Base-by-base conservation (phyloP, 2,113 vertebrate species). In the Shinisaurus crocodilurus region DNA sequence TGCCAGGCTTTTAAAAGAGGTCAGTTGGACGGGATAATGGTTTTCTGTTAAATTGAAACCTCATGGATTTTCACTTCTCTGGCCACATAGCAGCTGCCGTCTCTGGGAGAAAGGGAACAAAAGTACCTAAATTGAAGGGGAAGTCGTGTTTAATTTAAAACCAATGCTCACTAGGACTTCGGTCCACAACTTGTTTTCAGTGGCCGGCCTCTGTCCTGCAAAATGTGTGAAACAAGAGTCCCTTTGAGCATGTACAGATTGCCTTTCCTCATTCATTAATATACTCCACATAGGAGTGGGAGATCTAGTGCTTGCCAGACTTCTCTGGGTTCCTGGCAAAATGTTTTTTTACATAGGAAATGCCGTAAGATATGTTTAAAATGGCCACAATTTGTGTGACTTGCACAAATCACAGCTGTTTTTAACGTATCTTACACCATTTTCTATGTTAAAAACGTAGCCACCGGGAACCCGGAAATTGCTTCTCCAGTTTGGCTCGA, bases 1-100 rank as follows among this genome's bases (percentile, higher is more conserved):
- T 20, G 1, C 88, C 45, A 69, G 3, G 2, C 2, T 93, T 95
- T 89, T 77, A 69, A 48, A 85, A 92, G 93, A 95, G 85, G 94
- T 84, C 91, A 94, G 74, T 88, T 89, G 89, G 92, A 82, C 86
- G 40, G 94, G 90, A 43, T 89, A 94, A 91, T 54, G n/a, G 13
- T 7, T 92, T 94, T 91, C 95, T 85, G 93, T 92, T 92, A 89
- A 95, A 94, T 27, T 34, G 85, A 90, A 96, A 91, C 93, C 29
- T 8, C 65, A 70, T 88, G 93, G 90, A 93, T 96, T 95, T 95
- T 85, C 90, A 60, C 87, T 91, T 87, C 76, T 87, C 65, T n/a
- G 43, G 34, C 89, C 84, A 45, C 40, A 1, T 0, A 90, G 89
- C 15, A 48, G 6, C 86, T 90, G 27, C 60, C 25, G 18, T 57